These are phyloP conservation scores for Synergus japonicus DNA, from an alignment of 2,888 invertebrate species.

Conservation along the genomic window DNA sequence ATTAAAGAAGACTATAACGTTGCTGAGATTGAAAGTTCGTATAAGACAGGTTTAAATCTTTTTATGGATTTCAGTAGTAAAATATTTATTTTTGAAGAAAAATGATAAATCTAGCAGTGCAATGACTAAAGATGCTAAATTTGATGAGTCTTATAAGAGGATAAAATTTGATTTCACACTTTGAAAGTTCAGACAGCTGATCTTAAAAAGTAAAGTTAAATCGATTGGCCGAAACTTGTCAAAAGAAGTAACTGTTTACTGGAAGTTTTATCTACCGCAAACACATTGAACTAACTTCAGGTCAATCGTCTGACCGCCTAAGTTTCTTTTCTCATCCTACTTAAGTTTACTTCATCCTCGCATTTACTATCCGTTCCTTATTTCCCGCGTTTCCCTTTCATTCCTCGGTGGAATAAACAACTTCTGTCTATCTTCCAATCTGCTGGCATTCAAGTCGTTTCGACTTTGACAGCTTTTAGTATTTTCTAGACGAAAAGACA, in stretches of 20 bases:
- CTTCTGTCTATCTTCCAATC: slow-evolving; percentile 68
- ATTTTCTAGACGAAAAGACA: slow-evolving; percentile 56
- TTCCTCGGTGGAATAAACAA: slow-evolving; percentile 68
- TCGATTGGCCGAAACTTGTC: slow-evolving; percentile 41
- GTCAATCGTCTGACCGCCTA: slow-evolving; percentile 60
- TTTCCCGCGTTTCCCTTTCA: slow-evolving; percentile 33
- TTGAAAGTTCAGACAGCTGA: neutral
- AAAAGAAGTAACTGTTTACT: slow-evolving; percentile 61
- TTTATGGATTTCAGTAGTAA: too few relatives aligned
- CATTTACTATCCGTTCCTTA: slow-evolving; percentile 51
- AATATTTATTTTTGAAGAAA: too few relatives aligned
- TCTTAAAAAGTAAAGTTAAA: slow-evolving; percentile 26
- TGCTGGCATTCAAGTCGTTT: slow-evolving; percentile 52
- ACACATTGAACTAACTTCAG: slow-evolving; percentile 68
- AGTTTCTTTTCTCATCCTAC: slow-evolving; percentile 44
- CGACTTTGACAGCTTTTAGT: slow-evolving; percentile 62
- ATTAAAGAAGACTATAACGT: neutral
- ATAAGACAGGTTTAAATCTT: neutral
- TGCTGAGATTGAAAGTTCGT: neutral
- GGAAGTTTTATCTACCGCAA: slow-evolving; percentile 70
- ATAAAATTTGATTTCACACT: slow-evolving; percentile 5
- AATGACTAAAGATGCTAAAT: neutral
- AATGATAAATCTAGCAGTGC: neutral
- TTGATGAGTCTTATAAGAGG: neutral
- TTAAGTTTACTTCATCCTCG: slow-evolving; percentile 49